A percentile compares a stretch with the other conserved stretches of the same genome.
These are phyloP conservation scores for Drosophila lini DNA, from an alignment of 1,140 invertebrate species.

Conservation along the genomic window DNA sequence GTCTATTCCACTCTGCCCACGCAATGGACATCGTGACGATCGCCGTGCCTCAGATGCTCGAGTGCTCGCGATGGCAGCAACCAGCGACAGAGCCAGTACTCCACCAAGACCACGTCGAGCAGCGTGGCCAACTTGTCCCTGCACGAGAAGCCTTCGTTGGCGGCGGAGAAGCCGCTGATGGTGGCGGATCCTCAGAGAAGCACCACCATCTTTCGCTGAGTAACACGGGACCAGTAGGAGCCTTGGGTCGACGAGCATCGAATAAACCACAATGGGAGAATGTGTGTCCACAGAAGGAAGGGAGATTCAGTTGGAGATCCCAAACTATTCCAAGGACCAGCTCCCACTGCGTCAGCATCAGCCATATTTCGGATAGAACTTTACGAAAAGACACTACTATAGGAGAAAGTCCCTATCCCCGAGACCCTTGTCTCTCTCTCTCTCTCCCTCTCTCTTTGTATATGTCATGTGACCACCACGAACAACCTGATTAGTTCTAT, in stretches of 20 bases:
- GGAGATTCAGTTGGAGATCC: neutral
- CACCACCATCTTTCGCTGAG: conserved; percentile 60
- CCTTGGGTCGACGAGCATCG: conserved; percentile 56
- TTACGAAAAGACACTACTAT: conserved; percentile 54
- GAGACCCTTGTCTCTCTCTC: neutral
- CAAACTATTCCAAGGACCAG: neutral
- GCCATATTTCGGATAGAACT: conserved; percentile 49
- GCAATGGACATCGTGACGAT: conserved; percentile 43
- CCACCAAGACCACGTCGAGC: conserved; percentile 80
- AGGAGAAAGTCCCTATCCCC: conserved; percentile 19
- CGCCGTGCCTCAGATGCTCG: conserved; percentile 58
- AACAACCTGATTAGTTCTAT: conserved; percentile 50
- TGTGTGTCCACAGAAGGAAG: neutral
- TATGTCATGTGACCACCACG: conserved; percentile 32
- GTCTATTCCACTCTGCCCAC: conserved; percentile 45
- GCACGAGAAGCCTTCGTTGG: conserved; percentile 55
- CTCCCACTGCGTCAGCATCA: conserved; percentile 3
- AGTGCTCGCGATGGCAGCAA: conserved; percentile 71
- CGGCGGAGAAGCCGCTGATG: conserved; percentile 70
- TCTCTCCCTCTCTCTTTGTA: conserved; percentile 17
- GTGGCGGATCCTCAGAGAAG: conserved; percentile 52
- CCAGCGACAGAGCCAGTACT: conserved; percentile 81
- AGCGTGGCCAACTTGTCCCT: conserved; percentile 77
- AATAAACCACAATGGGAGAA: conserved; percentile 51
- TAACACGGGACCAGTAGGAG: conserved; percentile 1